phyloP scores from a whole-genome alignment of 2,113 vertebrate species.

The Cololabis saira region DNA sequence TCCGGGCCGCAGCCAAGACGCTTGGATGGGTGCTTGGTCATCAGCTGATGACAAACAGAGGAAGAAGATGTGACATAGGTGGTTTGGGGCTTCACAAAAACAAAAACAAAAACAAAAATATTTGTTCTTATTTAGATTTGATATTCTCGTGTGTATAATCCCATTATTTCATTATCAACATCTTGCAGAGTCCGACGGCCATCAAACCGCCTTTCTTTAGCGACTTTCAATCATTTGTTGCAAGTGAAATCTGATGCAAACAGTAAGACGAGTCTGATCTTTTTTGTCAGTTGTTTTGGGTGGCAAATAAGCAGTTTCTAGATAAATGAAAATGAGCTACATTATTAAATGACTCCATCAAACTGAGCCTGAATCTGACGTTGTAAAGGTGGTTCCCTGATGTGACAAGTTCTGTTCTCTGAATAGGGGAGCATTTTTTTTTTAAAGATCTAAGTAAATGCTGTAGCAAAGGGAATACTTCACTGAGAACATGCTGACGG shows the following conservation, averaged over 20 bases:
- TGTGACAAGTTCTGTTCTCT: slow-evolving; percentile 7
- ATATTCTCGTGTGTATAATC: too few species aligned
- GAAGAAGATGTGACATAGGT: slow-evolving; percentile 5
- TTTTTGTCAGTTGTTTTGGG: slow-evolving; percentile 9
- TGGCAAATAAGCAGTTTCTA: background rate
- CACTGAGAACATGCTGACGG: too few species aligned
- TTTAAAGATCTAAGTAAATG: slow-evolving; percentile 3
- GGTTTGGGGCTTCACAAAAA: background rate
- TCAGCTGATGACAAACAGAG: slow-evolving; percentile 81
- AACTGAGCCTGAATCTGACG: slow-evolving; percentile 20
- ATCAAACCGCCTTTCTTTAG: too few species aligned
- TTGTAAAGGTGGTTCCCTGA: slow-evolving; percentile 14
- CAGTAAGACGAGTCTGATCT: slow-evolving; percentile 28
- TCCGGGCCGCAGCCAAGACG: slow-evolving; percentile 92
- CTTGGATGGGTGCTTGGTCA: slow-evolving; percentile 98
- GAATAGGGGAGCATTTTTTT: background rate
- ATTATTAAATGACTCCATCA: slow-evolving; percentile 49
- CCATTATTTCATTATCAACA: too few species aligned
- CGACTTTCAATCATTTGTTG: slow-evolving; percentile 19
- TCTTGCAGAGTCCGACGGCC: too few species aligned
- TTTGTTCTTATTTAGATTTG: too few species aligned
- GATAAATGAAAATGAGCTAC: slow-evolving; percentile 2
- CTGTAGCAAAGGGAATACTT: too few species aligned
- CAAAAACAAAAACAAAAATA: slow-evolving; percentile 1
- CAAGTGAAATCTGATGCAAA: slow-evolving; percentile 41